A percentile compares a stretch with the other conserved stretches of the same genome.
Evolutionary conservation across 1,140 invertebrate species (phyloP).

Genomic region (Aphidius ervi): DNA sequence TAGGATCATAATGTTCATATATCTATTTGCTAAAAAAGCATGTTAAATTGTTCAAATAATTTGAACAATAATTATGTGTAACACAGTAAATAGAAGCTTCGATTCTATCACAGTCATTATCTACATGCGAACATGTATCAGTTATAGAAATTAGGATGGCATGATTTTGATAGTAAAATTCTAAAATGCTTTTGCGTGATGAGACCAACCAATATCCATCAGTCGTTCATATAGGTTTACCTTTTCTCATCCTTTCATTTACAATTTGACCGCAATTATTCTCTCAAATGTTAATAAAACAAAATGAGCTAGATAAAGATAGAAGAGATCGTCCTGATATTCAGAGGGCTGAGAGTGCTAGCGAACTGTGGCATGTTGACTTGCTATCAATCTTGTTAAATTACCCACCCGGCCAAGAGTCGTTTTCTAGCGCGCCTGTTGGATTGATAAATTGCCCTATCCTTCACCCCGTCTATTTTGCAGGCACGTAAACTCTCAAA

Average conservation of each 20-base stretch:
- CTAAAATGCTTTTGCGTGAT: constrained; percentile 37
- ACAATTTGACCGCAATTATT: constrained; percentile 19
- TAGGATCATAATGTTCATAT: too few relatives aligned
- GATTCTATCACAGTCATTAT: constrained; percentile 16
- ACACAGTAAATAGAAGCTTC: constrained; percentile 11
- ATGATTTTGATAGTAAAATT: constrained; percentile 38
- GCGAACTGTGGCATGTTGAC: constrained; percentile 49
- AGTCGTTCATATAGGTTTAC: constrained; percentile 39
- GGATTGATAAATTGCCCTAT: constrained; percentile 53
- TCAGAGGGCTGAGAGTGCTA: constrained; percentile 17
- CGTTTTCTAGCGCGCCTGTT: constrained; percentile 31
- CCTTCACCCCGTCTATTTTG: constrained; percentile 32
- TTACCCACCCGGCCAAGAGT: constrained; percentile 50
- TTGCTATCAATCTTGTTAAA: constrained; percentile 53
- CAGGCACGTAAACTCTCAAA: constrained; percentile 39
- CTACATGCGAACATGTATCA: constrained; percentile 17
- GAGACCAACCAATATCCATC: constrained; percentile 41
- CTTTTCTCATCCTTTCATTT: constrained; percentile 25
- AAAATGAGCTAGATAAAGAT: too few relatives aligned
- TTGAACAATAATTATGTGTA: constrained; percentile 10
- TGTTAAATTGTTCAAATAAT: not conserved
- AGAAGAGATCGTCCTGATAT: not conserved
- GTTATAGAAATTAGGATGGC: constrained; percentile 9
- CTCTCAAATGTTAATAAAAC: not conserved
- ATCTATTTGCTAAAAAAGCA: too few relatives aligned